Base-by-base conservation (phyloP, 2,797 vertebrate species). In the Cyprinodon diabolis region DNA sequence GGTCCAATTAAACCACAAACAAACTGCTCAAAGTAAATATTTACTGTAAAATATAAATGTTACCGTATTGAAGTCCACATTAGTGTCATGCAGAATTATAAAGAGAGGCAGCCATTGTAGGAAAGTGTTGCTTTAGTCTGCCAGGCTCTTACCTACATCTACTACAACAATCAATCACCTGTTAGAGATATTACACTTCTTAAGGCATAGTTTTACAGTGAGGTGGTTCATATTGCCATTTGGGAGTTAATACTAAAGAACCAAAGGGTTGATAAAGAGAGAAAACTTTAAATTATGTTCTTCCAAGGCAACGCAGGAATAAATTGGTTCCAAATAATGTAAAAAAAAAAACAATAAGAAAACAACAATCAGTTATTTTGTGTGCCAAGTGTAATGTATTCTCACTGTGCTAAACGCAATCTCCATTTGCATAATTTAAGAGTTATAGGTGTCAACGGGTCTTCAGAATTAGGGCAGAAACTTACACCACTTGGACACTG, bases 271-370 rank as follows among this genome's bases (percentile, higher is more conserved):
- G 15, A 71, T 74, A 71, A 78, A 74, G 79, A 86, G 56, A 82
- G 8, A 74, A 69, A 72, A 81, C 30, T 76, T 77, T 67, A 85
- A 86, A 79, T 87, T 68, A 79, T 91, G 92, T 94, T 94, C 93
- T 93, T 93, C 91, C 77, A 90, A 93, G 92, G 90, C 92, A 88
- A 75, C 84, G 84, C 69, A 87, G 76, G 83, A 80, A 82, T 78
- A 80, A 75, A 62, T 83, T 62, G 68, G 54, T 82, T 72, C 62
- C 69, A 60, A 47, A 48, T 63, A 57, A 65, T 13, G 1, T 30
- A 56, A 70, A 10, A 48, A 40, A 60, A 68, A 75, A 52, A 76
- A 68, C 30, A 43, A 43, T 35, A 58, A 48, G 57, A 58, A 76
- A 80, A 79, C 35, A 25, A 69, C 68, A 17, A 52, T 71, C 47